phyloP scores from a whole-genome alignment of 92 coral and sea anemone species.

The Porites cylindrica region DNA sequence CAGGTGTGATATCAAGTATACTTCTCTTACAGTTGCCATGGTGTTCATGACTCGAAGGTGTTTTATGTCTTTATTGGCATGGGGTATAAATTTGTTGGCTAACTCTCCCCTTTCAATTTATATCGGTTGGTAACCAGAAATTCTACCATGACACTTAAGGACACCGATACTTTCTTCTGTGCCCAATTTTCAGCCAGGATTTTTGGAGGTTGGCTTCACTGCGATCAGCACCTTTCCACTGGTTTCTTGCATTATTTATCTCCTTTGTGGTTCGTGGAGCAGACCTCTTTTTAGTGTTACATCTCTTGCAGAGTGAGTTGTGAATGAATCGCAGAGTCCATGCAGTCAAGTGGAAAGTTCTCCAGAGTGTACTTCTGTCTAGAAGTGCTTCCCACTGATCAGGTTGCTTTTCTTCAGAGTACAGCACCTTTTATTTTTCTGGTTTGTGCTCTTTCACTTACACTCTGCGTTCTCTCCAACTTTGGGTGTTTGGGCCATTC shows the following conservation, averaged over 20 bases:
- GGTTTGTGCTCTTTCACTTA: conserved; percentile 31
- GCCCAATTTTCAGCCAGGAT: conserved; percentile 34
- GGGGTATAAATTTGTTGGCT: conserved; percentile 68
- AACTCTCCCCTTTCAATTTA: conserved; percentile 70
- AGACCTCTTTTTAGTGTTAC: not conserved
- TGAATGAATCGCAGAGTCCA: too few relatives aligned
- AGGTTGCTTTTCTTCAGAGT: conserved; percentile 38
- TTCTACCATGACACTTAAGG: conserved; percentile 48
- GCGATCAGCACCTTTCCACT: conserved; percentile 33
- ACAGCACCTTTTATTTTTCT: conserved; percentile 14
- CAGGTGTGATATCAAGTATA: conserved; percentile 65
- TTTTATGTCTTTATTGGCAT: conserved; percentile 46
- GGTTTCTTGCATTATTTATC: conserved; percentile 11
- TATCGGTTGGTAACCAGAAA: conserved; percentile 47
- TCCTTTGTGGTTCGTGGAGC: conserved; percentile 55
- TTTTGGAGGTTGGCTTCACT: conserved; percentile 13
- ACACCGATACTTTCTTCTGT: conserved; percentile 38
- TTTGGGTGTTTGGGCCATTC: conserved; percentile 58
- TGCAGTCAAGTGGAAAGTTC: conserved; percentile 40
- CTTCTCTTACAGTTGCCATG: conserved; percentile 64
- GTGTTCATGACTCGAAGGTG: conserved; percentile 60
- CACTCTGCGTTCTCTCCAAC: not conserved
- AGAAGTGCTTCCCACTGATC: conserved; percentile 65
- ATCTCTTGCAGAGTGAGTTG: too few relatives aligned
- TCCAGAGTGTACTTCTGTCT: conserved; percentile 16